Conservation (phyloP, 1,140 invertebrate genomes). For the Oryctes rhinoceros region DNA sequence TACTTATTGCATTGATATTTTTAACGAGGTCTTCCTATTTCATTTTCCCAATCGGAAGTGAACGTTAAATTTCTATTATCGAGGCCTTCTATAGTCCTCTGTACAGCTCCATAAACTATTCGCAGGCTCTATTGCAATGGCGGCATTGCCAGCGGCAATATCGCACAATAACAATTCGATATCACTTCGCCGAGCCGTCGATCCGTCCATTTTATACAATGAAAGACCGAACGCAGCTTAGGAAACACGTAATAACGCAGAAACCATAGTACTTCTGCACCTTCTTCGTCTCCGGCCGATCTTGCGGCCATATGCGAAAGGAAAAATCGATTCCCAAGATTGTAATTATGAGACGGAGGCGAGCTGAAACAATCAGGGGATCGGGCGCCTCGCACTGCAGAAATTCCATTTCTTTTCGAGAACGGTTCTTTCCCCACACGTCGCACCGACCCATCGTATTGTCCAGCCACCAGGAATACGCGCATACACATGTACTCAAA, state of each 20-base stretch:
- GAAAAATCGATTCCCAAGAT: constrained; percentile 1
- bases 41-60: no score
- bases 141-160: not conserved
- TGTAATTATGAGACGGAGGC: not conserved
- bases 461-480: not conserved
- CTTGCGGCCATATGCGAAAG: not conserved
- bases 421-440: not conserved
- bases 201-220: constrained; percentile 1
- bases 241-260: not conserved
- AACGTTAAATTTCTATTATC: no score
- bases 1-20: no score
- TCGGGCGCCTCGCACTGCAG: not conserved
- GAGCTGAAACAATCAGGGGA: not conserved
- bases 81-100: no score
- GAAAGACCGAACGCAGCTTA: not conserved
- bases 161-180: not conserved
- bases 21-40: no score
- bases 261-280: not conserved
- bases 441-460: not conserved
- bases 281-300: not conserved
- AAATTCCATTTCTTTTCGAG: constrained; percentile 16
- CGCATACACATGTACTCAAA: not conserved
- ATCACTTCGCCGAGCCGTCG: constrained; percentile 2
- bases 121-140: no score
- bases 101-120: no score